Conservation (phyloP, 2,888 invertebrate genomes). For the Octodonta nipae region DNA sequence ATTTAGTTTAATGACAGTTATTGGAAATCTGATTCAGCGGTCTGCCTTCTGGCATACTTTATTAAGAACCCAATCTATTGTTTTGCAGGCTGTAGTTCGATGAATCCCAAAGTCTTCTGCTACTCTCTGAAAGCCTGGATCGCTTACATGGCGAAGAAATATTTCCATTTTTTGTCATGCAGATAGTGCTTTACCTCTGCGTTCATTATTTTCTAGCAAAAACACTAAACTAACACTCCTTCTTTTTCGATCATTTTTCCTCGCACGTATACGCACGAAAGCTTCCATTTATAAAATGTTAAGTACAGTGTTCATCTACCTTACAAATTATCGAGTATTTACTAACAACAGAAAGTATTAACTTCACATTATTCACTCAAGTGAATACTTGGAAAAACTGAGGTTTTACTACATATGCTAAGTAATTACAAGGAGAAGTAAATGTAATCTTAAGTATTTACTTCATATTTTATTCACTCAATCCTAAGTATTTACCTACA, state of each 20-base stretch:
- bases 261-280: conserved; percentile 7
- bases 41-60: conserved; percentile 3
- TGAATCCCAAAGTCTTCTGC: conserved; percentile 5
- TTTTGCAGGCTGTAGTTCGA: conserved; percentile 2
- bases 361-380: conserved; percentile 6
- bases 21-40: conserved; percentile 3
- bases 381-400: conserved; percentile 7
- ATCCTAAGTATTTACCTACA: conserved; percentile 8
- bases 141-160: conserved; percentile 8
- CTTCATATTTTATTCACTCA: conserved; percentile 10
- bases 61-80: conserved; percentile 2
- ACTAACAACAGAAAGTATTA: conserved; percentile 7
- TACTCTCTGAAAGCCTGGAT: conserved; percentile 7
- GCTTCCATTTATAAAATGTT: conserved; percentile 8
- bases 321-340: conserved; percentile 8
- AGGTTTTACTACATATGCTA: conserved; percentile 9
- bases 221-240: conserved; percentile 7
- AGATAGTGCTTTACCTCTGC: conserved; percentile 8
- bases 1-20: neutral
- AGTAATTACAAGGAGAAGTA: conserved; percentile 9
- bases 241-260: conserved; percentile 8
- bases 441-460: conserved; percentile 5
- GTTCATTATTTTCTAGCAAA: conserved; percentile 8
- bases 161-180: conserved; percentile 6
- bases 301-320: conserved; percentile 7